Conservation (phyloP, 2,797 vertebrate species). For the Zalophus californianus region DNA sequence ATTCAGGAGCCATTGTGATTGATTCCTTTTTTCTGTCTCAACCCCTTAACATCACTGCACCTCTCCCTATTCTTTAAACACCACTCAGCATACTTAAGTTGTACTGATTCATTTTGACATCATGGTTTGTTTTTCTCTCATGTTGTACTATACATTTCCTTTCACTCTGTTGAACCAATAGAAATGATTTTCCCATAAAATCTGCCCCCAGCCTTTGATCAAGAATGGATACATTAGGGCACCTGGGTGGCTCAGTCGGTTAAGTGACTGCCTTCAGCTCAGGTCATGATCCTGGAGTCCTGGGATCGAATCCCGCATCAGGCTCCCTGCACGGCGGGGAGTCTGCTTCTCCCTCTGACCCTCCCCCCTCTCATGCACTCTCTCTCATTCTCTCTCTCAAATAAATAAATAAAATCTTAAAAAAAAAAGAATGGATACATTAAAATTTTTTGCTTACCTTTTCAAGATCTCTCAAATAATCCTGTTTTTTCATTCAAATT, state of each 20-base stretch:
- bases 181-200: neutral
- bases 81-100: neutral
- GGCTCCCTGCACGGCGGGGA: too few species aligned
- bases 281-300: too few species aligned
- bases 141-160: neutral
- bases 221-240: neutral
- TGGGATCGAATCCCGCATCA: too few species aligned
- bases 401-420: too few species aligned
- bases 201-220: neutral
- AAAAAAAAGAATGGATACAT: neutral
- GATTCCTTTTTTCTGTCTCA: neutral
- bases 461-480: conserved; percentile 35
- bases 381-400: too few species aligned
- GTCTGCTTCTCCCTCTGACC: too few species aligned
- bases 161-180: neutral
- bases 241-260: too few species aligned
- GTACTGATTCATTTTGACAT: neutral
- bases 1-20: neutral
- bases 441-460: conserved; percentile 47
- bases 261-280: too few species aligned
- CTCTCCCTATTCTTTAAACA: neutral
- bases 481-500: neutral
- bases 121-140: neutral
- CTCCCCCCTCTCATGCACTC: too few species aligned
- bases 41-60: neutral